These are phyloP conservation scores for Rhamnusium bicolor DNA, from an alignment of 2,888 invertebrate genomes.

Conservation along the genomic window DNA sequence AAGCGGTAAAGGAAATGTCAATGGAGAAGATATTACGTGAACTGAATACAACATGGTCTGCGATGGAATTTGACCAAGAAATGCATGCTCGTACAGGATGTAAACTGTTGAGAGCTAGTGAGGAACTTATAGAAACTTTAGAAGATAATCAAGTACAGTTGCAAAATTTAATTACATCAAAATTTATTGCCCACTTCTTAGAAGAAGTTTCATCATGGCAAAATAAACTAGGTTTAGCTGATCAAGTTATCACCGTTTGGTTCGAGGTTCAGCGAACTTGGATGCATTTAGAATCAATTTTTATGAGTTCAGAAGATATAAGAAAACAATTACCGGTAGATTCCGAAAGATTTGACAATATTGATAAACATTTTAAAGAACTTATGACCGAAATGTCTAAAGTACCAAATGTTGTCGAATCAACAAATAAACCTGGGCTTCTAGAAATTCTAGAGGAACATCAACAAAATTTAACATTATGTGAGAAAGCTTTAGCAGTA, in stretches of 20 bases:
- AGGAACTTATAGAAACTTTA: conserved; percentile 95
- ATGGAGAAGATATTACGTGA: conserved; percentile 97
- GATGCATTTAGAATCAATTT: conserved; percentile 97
- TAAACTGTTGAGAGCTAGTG: conserved; percentile 89
- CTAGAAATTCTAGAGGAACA: conserved; percentile 85
- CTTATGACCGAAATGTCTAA: conserved; percentile 84
- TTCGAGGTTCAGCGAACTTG: conserved; percentile 97
- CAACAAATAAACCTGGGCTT: conserved; percentile 73
- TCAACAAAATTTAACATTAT: conserved; percentile 89
- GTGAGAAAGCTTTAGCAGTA: conserved; percentile 97
- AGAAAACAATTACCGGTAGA: conserved; percentile 94
- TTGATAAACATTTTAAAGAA: conserved; percentile 92
- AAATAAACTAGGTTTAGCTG: conserved; percentile 91
- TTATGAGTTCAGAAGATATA: conserved; percentile 98
- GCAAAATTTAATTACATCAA: conserved; percentile 96
- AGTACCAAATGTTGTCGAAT: conserved; percentile 91
- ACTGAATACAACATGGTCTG: conserved; percentile 91
- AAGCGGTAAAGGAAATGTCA: conserved; percentile 98
- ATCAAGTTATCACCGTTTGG: conserved; percentile 94
- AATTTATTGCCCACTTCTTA: conserved; percentile 96
- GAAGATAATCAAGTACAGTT: conserved; percentile 98
- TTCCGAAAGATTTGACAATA: conserved; percentile 91
- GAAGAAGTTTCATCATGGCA: conserved; percentile 97
- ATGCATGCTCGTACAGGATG: conserved; percentile 90
- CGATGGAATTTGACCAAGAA: conserved; percentile 95